phyloP scores from a whole-genome alignment of 2,113 vertebrate genomes.

The Heptranchias perlo region DNA sequence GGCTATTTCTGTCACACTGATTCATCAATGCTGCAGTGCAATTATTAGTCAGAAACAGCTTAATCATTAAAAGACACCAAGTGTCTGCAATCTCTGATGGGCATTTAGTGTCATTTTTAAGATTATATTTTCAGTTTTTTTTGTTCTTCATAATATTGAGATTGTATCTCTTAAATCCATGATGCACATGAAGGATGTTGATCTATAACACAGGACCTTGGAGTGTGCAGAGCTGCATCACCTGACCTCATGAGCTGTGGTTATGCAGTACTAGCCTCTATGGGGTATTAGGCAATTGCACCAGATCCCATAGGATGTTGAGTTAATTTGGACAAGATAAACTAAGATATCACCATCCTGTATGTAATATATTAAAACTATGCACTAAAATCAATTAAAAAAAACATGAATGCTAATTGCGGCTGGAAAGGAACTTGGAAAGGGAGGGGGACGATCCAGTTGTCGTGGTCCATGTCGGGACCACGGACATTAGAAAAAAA shows the following conservation, averaged over 20 bases:
- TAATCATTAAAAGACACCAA: background rate
- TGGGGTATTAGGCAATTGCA: background rate
- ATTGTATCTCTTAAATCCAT: background rate
- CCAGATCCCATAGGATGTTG: background rate
- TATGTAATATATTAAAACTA: background rate
- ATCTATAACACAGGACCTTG: background rate
- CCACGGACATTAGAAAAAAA: too few relatives aligned
- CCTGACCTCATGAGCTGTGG: background rate
- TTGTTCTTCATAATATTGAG: background rate
- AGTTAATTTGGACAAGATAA: background rate
- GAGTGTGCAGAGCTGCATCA: background rate
- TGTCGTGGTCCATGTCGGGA: too few relatives aligned
- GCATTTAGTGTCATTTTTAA: background rate
- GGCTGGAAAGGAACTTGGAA: too few relatives aligned
- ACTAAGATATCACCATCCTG: background rate
- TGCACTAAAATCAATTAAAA: background rate
- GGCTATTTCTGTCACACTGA: background rate
- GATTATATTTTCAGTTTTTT: background rate
- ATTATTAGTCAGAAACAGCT: background rate
- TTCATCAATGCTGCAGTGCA: background rate
- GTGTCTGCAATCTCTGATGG: background rate
- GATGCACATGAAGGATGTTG: background rate
- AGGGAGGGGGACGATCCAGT: too few relatives aligned
- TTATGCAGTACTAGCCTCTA: background rate
- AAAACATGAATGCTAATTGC: background rate